Conservation (phyloP, 2,888 invertebrate species). For the Ochropleura plecta region DNA sequence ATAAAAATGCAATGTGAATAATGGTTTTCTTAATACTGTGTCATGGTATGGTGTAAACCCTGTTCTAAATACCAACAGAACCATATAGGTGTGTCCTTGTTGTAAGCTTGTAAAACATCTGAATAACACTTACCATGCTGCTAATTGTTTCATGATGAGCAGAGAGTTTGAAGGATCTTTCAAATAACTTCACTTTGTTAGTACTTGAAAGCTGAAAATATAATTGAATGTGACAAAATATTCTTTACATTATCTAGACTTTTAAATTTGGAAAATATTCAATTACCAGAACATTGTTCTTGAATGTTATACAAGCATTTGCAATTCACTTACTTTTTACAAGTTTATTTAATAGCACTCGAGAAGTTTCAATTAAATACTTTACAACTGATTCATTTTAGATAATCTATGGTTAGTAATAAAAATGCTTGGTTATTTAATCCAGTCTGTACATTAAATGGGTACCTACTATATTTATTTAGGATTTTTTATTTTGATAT, state of each 20-base stretch:
- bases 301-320: background rate
- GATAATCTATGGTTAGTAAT: background rate
- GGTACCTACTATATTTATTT: background rate
- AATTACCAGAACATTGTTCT: background rate
- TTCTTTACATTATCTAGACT: background rate
- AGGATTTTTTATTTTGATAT: background rate
- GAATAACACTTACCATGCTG: slow-evolving; percentile 84
- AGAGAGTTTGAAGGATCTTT: slow-evolving; percentile 31
- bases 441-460: background rate
- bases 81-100: background rate
- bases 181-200: slow-evolving; percentile 35
- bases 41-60: background rate
- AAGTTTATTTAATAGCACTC: slow-evolving; percentile 9
- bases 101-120: background rate
- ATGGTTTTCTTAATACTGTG: too few species aligned
- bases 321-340: background rate
- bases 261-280: background rate
- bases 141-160: slow-evolving; percentile 84
- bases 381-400: background rate
- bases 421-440: background rate
- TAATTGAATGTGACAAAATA: background rate
- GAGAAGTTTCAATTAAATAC: background rate
- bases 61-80: background rate
- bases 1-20: too few species aligned
- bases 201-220: slow-evolving; percentile 55